Evolutionary conservation across 2,113 vertebrate species (phyloP).

Genomic region (Thymallus thymallus): DNA sequence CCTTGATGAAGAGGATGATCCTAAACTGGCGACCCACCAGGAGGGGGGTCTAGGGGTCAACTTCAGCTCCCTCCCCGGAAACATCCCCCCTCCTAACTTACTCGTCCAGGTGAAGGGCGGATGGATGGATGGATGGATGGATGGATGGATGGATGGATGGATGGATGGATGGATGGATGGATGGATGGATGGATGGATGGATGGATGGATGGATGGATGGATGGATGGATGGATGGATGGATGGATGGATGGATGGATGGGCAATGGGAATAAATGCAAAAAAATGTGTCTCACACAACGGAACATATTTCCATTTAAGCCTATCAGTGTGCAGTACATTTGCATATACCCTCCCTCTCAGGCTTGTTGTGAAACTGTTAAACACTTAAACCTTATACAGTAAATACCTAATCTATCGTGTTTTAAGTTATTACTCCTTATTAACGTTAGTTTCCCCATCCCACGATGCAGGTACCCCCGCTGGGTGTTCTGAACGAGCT

Average conservation of each 20-base stretch:
- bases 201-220: background rate
- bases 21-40: conserved; percentile 85
- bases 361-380: too few relatives aligned
- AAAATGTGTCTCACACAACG: too few relatives aligned
- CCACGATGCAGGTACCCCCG: conserved; percentile 77
- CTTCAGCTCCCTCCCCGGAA: conserved; percentile 91
- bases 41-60: conserved; percentile 85
- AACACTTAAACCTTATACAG: too few relatives aligned
- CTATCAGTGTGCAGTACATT: too few relatives aligned
- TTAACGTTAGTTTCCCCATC: background rate
- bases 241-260: background rate
- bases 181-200: background rate
- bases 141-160: background rate
- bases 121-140: background rate
- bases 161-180: background rate
- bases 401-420: too few relatives aligned
- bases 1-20: conserved; percentile 93
- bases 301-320: too few relatives aligned
- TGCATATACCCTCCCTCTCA: too few relatives aligned
- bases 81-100: conserved; percentile 88
- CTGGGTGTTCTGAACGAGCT: conserved; percentile 86
- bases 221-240: background rate
- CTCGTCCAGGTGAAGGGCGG: conserved; percentile 77
- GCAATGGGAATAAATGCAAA: too few relatives aligned
- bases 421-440: background rate